phyloP scores from a whole-genome alignment of 2,797 vertebrate species.

The Periparus ater region DNA sequence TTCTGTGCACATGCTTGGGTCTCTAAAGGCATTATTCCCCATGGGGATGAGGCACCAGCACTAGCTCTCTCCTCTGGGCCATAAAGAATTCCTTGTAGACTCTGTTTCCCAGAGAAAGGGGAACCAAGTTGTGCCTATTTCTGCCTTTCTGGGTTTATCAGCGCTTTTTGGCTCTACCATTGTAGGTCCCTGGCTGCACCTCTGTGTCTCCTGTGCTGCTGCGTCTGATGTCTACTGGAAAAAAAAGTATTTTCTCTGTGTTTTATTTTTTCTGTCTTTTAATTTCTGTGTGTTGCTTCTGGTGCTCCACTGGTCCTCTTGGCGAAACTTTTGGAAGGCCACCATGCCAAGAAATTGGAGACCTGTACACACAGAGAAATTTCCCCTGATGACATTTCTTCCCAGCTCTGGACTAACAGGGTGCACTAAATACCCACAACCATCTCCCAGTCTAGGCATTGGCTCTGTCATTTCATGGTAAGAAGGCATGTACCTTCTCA shows the following conservation, averaged over 20 bases:
- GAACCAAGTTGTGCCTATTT: not conserved
- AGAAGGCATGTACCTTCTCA: not conserved
- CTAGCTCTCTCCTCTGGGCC: not conserved
- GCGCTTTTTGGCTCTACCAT: not conserved
- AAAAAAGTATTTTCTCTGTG: not conserved
- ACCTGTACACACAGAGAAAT: not conserved
- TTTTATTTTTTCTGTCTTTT: not conserved
- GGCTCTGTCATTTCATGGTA: not conserved
- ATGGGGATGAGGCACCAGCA: not conserved
- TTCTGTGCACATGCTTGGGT: not conserved
- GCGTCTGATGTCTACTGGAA: not conserved
- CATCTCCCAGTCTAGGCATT: not conserved
- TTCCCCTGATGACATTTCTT: not conserved
- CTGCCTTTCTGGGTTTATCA: not conserved
- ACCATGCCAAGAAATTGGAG: not conserved
- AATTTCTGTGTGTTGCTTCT: not conserved
- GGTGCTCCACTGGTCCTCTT: not conserved
- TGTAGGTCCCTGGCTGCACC: not conserved
- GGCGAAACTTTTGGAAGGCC: not conserved
- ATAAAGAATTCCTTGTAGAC: not conserved
- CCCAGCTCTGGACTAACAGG: not conserved
- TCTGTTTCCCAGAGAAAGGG: not conserved
- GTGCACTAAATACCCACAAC: not conserved
- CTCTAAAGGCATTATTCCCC: not conserved
- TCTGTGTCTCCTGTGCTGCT: not conserved